These are phyloP conservation scores for Enteromius unitaeniatus DNA, from an alignment of 2,797 vertebrate genomes.

Conservation along the genomic window DNA sequence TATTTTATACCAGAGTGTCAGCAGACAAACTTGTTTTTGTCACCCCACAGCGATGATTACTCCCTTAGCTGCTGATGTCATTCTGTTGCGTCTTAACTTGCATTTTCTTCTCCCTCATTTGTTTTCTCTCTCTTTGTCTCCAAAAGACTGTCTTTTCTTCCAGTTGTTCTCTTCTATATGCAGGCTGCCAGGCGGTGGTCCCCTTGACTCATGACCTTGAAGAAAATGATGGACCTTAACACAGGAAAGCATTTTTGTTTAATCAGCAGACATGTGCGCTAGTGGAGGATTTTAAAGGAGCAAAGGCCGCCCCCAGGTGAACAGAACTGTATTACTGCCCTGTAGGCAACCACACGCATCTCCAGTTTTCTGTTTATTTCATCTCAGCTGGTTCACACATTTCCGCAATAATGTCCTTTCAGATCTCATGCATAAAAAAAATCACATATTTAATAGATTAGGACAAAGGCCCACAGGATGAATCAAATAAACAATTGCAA, in stretches of 20 bases:
- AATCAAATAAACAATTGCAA: background rate
- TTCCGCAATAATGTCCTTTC: conserved; percentile 9
- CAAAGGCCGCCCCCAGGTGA: conserved; percentile 55
- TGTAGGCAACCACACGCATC: conserved; percentile 58
- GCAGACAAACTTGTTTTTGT: conserved; percentile 54
- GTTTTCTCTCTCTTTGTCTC: conserved; percentile 17
- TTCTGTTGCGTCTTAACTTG: conserved; percentile 33
- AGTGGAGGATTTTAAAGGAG: conserved; percentile 49
- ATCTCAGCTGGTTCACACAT: conserved; percentile 59
- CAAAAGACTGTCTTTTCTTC: background rate
- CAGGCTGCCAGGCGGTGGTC: conserved; percentile 51
- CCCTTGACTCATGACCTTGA: conserved; percentile 67
- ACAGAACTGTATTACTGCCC: conserved; percentile 54
- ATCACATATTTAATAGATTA: conserved; percentile 8
- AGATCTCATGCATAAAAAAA: background rate
- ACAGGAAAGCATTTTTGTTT: conserved; percentile 59
- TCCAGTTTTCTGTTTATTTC: conserved; percentile 64
- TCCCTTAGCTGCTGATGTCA: conserved; percentile 61
- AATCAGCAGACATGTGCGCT: conserved; percentile 42
- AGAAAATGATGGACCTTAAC: conserved; percentile 51
- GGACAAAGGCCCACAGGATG: background rate
- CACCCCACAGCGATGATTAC: conserved; percentile 57
- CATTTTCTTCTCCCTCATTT: conserved; percentile 26
- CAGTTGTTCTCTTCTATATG: conserved; percentile 54
- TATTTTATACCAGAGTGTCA: conserved; percentile 50